phyloP scores from a whole-genome alignment of 2,113 vertebrate species.

The Pica pica region DNA sequence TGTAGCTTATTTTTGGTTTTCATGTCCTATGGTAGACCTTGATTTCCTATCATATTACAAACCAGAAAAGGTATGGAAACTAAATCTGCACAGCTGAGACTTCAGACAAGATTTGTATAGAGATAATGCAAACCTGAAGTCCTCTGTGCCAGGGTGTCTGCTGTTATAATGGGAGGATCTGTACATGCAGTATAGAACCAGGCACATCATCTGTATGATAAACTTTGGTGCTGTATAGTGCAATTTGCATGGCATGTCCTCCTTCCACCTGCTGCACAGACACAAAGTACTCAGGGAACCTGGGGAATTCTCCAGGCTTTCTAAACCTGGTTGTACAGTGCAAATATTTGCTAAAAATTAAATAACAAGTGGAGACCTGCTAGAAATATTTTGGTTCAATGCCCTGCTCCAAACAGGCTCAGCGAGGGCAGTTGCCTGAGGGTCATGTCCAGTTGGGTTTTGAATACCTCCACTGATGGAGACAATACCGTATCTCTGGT shows the following conservation, averaged over 20 bases:
- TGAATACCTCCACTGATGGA: not conserved
- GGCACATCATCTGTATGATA: not conserved
- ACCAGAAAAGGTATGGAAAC: not conserved
- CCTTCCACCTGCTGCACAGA: not conserved
- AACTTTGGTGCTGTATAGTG: not conserved
- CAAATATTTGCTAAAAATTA: not conserved
- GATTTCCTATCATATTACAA: not conserved
- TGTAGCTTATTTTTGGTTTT: not conserved
- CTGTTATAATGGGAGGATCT: not conserved
- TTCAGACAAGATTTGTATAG: not conserved
- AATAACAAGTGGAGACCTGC: not conserved
- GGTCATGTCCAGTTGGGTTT: not conserved
- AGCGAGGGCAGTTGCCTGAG: not conserved
- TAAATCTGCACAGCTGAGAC: not conserved
- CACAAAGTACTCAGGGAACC: not conserved
- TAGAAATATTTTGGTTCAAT: not conserved
- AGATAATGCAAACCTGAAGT: not conserved
- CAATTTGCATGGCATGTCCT: not conserved
- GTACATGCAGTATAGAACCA: not conserved
- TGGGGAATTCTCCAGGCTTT: not conserved
- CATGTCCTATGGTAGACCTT: not conserved
- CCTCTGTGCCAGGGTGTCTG: not conserved
- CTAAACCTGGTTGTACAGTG: not conserved
- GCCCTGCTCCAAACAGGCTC: not conserved
- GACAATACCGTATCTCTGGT: not conserved